Conservation (phyloP, 1,140 invertebrate species). For the Pseudoatta argentina region DNA sequence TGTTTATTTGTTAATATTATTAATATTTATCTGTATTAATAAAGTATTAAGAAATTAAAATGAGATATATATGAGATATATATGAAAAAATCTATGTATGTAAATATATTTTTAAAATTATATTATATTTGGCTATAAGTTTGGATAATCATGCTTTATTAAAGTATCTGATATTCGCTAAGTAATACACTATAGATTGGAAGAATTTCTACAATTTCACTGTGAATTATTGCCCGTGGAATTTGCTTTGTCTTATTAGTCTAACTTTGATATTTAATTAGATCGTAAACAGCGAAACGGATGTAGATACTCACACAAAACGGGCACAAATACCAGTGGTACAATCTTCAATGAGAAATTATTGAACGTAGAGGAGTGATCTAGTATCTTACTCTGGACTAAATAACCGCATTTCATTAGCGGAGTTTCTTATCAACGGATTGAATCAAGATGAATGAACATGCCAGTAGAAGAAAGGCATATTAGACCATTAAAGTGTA, state of each 20-base stretch:
- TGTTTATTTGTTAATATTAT: neutral
- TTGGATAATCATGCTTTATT: neutral
- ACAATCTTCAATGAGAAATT: slow-evolving; percentile 36
- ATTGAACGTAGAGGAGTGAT: slow-evolving; percentile 17
- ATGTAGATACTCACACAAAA: neutral
- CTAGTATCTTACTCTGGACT: neutral
- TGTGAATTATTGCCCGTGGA: neutral
- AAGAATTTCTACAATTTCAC: neutral
- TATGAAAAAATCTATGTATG: neutral
- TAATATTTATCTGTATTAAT: neutral
- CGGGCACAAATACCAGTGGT: neutral
- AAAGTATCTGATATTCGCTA: neutral
- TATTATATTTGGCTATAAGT: no score
- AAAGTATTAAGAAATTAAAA: slow-evolving; percentile 17
- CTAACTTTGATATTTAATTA: neutral
- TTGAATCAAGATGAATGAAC: slow-evolving; percentile 9
- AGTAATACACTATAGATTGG: neutral
- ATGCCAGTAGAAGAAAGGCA: neutral
- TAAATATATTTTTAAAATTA: neutral
- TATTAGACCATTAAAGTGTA: neutral
- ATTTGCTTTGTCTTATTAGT: slow-evolving; percentile 9
- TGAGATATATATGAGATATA: no score
- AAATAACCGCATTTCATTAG: slow-evolving; percentile 38
- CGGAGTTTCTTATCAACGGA: neutral
- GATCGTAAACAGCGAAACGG: slow-evolving; percentile 6